Conservation (phyloP, 2,888 invertebrate species). For the Cephus spinipes region DNA sequence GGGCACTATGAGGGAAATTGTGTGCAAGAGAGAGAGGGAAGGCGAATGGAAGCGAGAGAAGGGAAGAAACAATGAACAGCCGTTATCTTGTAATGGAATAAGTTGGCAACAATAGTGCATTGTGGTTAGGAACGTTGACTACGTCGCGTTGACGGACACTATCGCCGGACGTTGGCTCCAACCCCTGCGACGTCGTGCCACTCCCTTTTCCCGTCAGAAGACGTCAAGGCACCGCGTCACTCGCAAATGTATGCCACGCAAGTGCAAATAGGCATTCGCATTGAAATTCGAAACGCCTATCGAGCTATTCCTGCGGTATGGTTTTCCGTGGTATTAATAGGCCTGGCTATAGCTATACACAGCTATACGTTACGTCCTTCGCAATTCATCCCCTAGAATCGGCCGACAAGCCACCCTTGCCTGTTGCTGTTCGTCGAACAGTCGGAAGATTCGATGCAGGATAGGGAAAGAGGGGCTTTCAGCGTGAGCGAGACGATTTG, state of each 20-base stretch:
- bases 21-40: conserved; percentile 11
- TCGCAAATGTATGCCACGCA: conserved; percentile 62
- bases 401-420: too few relatives aligned
- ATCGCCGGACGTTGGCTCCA: conserved; percentile 66
- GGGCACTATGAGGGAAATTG: not conserved
- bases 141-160: conserved; percentile 65
- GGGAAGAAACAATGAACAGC: conserved; percentile 38
- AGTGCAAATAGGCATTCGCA: conserved; percentile 42
- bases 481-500: too few relatives aligned
- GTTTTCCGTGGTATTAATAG: not conserved
- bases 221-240: conserved; percentile 53
- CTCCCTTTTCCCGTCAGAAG: conserved; percentile 49
- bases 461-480: too few relatives aligned
- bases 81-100: conserved; percentile 67
- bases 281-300: conserved; percentile 52
- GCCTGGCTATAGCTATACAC: not conserved
- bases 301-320: conserved; percentile 46
- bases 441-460: too few relatives aligned
- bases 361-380: not conserved
- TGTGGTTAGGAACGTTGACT: conserved; percentile 61
- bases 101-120: conserved; percentile 66
- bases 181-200: conserved; percentile 47
- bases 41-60: conserved; percentile 46
- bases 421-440: too few relatives aligned
- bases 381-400: too few relatives aligned